phyloP scores from a whole-genome alignment of 2,888 invertebrate species.

The Chymomyza amoena region DNA sequence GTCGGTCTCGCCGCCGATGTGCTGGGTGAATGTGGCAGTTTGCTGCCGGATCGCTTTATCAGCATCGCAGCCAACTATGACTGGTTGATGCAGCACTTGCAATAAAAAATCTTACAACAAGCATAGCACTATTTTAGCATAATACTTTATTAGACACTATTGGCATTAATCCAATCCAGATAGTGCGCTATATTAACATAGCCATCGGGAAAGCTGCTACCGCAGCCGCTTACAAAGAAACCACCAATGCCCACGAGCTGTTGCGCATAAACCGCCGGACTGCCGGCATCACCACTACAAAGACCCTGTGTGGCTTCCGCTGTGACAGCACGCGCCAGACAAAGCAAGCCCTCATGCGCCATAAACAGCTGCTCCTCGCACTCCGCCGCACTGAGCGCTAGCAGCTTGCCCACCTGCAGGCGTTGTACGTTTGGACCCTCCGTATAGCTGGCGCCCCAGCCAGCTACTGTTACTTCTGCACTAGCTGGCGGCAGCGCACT shows the following conservation, averaged over 20 bases:
- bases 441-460: slow-evolving; percentile 67
- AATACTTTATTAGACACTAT: slow-evolving; percentile 14
- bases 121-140: slow-evolving; percentile 2
- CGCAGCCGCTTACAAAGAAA: slow-evolving; percentile 70
- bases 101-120: neutral
- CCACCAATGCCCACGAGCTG: slow-evolving; percentile 73
- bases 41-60: slow-evolving; percentile 67
- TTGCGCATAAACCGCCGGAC: slow-evolving; percentile 69
- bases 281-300: slow-evolving; percentile 76
- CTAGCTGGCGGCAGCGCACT: slow-evolving; percentile 49
- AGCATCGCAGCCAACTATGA: slow-evolving; percentile 56
- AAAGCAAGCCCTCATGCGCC: slow-evolving; percentile 61
- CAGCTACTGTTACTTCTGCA: slow-evolving; percentile 55
- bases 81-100: slow-evolving; percentile 60
- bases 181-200: slow-evolving; percentile 66
- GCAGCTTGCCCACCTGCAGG: slow-evolving; percentile 61
- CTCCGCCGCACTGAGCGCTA: slow-evolving; percentile 46
- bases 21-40: slow-evolving; percentile 64
- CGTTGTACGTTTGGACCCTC: slow-evolving; percentile 51
- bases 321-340: slow-evolving; percentile 54
- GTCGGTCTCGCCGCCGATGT: slow-evolving; percentile 69
- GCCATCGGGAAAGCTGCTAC: slow-evolving; percentile 69
- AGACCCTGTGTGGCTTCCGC: slow-evolving; percentile 47
- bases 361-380: slow-evolving; percentile 52
- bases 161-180: slow-evolving; percentile 56